Conservation (phyloP, 2,113 vertebrate species). For the Pungitius pungitius region DNA sequence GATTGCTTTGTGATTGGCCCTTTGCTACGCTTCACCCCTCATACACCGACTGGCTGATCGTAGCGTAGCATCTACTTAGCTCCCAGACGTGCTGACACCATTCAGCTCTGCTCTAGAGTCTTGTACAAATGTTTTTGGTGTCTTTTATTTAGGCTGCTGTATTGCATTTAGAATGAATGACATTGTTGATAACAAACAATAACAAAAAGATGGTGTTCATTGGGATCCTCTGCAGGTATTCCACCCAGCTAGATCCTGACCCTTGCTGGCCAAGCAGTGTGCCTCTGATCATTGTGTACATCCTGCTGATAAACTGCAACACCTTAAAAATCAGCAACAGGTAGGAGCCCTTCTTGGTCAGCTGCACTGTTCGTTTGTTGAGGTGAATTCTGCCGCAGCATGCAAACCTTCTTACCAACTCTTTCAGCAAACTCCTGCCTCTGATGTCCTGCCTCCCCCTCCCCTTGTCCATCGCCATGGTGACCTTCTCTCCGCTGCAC, state of each 20-base stretch:
- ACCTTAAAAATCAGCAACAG: slow-evolving; percentile 84
- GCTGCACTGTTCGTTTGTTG: no score
- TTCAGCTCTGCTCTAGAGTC: no score
- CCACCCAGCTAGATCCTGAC: slow-evolving; percentile 87
- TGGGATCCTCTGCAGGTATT: slow-evolving; percentile 81
- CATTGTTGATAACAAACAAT: neutral
- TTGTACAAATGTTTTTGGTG: no score
- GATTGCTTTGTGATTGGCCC: neutral
- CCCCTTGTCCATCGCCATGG: slow-evolving; percentile 85
- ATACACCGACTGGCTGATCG: no score
- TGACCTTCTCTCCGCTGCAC: slow-evolving; percentile 89
- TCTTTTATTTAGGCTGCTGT: no score
- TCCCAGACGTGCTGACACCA: no score
- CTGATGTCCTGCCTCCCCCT: slow-evolving; percentile 82
- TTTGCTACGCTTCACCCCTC: no score
- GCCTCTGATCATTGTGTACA: slow-evolving; percentile 81
- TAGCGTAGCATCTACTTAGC: no score
- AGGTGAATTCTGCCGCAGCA: no score
- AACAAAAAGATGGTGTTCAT: no score
- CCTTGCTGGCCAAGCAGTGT: slow-evolving; percentile 87
- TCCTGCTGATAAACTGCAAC: slow-evolving; percentile 88
- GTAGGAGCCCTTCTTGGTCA: slow-evolving; percentile 55
- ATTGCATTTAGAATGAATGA: no score
- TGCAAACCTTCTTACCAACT: neutral
- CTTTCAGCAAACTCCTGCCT: slow-evolving; percentile 87